Evolutionary conservation across 1,140 invertebrate genomes (phyloP).

Genomic region (Musca domestica): DNA sequence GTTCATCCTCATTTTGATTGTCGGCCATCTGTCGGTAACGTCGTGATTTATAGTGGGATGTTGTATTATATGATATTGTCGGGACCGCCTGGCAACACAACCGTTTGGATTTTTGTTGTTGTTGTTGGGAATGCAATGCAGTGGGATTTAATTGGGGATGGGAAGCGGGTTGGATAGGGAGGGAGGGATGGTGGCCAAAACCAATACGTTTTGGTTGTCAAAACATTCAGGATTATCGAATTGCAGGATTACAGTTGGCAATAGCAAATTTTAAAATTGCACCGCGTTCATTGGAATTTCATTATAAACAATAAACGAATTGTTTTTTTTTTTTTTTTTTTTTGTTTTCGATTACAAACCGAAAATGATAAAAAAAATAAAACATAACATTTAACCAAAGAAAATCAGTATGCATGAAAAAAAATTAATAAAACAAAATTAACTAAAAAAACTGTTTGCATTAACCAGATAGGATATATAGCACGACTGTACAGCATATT

Average conservation of each 20-base stretch:
- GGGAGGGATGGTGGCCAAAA: not conserved
- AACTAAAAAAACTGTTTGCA: not conserved
- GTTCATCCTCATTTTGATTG: constrained; percentile 88
- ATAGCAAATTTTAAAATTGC: constrained; percentile 1
- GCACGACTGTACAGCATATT: constrained; percentile 6
- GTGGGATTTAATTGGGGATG: not conserved
- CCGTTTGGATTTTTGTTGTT: too few relatives aligned
- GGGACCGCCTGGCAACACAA: constrained; percentile 52
- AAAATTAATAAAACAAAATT: not conserved
- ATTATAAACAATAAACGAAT: constrained; percentile 12
- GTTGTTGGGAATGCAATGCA: constrained; percentile 10
- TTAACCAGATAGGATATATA: constrained; percentile 3
- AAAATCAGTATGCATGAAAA: not conserved
- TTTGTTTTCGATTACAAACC: constrained; percentile 13
- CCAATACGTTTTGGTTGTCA: not conserved
- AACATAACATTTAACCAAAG: constrained; percentile 11
- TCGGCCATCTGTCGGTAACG: constrained; percentile 75
- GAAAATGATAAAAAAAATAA: constrained; percentile 20
- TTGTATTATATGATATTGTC: constrained; percentile 46
- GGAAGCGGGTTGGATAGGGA: constrained; percentile 4
- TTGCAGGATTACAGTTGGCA: not conserved
- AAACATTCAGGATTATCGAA: not conserved
- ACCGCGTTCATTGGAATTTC: not conserved
- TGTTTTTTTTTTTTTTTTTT: too few relatives aligned
- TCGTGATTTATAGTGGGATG: constrained; percentile 39